Conservation (phyloP, 2,113 vertebrate genomes). For the Pitta sordida region DNA sequence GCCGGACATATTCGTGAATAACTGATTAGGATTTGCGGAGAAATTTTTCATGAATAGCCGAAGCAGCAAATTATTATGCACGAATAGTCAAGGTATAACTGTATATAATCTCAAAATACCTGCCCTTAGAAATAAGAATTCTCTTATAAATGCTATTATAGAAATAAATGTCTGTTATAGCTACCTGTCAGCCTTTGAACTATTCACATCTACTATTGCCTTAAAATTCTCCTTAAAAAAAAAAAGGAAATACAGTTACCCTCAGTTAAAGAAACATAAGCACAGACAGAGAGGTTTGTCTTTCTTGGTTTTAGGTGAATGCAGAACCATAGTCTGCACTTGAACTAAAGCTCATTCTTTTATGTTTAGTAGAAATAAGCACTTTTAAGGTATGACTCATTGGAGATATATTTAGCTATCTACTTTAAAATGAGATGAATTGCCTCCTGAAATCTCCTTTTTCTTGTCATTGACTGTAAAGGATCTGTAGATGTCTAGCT, state of each 20-base stretch:
- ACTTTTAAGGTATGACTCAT: not conserved
- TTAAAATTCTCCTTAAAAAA: not conserved
- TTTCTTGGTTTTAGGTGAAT: not conserved
- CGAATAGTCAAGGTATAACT: no score
- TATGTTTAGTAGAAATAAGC: not conserved
- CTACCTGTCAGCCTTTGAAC: not conserved
- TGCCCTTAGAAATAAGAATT: not conserved
- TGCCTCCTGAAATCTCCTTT: not conserved
- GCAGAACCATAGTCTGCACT: not conserved
- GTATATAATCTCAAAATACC: not conserved
- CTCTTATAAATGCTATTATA: no score
- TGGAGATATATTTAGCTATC: not conserved
- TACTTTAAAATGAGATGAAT: not conserved
- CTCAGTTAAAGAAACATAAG: not conserved
- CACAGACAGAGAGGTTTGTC: not conserved
- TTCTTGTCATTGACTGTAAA: not conserved
- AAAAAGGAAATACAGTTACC: not conserved
- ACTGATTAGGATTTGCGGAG: no score
- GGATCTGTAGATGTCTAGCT: not conserved
- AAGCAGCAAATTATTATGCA: no score
- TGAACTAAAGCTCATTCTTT: not conserved
- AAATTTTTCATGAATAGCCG: no score
- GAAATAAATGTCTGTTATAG: no score
- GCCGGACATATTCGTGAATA: no score
- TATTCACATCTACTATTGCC: not conserved